phyloP scores from a whole-genome alignment of 2,797 vertebrate species.

The Enteromius argenteus region DNA sequence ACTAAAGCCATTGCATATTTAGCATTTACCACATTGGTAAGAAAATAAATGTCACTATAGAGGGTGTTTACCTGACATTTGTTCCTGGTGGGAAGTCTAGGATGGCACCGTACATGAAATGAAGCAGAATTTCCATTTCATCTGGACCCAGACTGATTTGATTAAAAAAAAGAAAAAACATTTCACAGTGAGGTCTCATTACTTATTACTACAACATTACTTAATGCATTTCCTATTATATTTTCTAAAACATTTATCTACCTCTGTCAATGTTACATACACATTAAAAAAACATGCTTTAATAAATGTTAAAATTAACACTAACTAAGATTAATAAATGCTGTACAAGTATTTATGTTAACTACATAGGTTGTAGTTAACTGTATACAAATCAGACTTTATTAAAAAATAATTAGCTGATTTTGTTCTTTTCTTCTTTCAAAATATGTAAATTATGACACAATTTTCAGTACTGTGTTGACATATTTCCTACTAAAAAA shows the following conservation, averaged over 20 bases:
- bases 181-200: not conserved
- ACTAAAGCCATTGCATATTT: not conserved
- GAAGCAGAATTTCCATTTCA: conserved; percentile 90
- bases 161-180: not conserved
- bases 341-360: too few relatives aligned
- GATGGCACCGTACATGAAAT: conserved; percentile 93
- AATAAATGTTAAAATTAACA: too few relatives aligned
- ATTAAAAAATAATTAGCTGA: not conserved
- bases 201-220: too few relatives aligned
- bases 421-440: too few relatives aligned
- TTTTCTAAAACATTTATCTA: not conserved
- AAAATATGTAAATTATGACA: not conserved
- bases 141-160: conserved; percentile 81
- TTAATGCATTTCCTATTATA: not conserved
- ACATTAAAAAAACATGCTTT: not conserved
- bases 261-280: not conserved
- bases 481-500: not conserved
- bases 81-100: conserved; percentile 87
- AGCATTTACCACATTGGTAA: not conserved
- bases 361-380: not conserved
- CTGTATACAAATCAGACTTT: not conserved
- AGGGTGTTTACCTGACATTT: conserved; percentile 84
- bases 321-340: too few relatives aligned
- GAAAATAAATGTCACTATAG: conserved; percentile 4
- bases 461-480: not conserved